These are phyloP conservation scores for Eira barbara DNA, from an alignment of 2,113 vertebrate genomes.

Conservation along the genomic window DNA sequence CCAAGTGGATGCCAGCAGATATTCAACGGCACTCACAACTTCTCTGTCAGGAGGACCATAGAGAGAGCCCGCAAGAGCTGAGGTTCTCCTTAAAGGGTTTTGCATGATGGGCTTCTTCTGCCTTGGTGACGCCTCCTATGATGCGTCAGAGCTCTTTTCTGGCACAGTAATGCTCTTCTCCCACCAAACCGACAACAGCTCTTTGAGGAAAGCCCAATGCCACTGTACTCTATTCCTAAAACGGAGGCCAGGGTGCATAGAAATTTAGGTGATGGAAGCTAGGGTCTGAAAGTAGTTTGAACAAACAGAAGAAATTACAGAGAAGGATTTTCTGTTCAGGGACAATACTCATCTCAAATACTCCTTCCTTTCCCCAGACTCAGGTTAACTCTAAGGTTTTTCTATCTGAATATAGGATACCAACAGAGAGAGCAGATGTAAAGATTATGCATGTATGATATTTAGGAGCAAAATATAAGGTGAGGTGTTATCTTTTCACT, in stretches of 20 bases:
- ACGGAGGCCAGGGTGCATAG: rapidly evolving
- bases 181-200: not conserved
- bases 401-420: not conserved
- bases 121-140: not conserved
- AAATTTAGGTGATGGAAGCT: not conserved
- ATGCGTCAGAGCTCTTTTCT: not conserved
- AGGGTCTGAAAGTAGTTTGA: not conserved
- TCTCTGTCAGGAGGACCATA: not conserved
- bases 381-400: not conserved
- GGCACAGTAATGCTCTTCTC: rapidly evolving
- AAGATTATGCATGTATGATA: not conserved
- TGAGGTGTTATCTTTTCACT: not conserved
- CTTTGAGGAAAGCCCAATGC: not conserved
- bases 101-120: not conserved
- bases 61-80: not conserved
- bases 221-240: not conserved
- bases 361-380: not conserved
- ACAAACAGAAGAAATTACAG: not conserved
- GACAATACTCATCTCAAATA: not conserved
- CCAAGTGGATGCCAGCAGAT: not conserved
- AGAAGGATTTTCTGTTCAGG: not conserved
- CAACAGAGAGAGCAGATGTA: not conserved
- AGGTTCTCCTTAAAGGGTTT: not conserved
- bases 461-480: not conserved
- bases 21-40: not conserved